Evolutionary conservation across 2,888 invertebrate species (phyloP), one percentile per base, ranked within the genome.

Genomic region (Keiferia lycopersicella): DNA sequence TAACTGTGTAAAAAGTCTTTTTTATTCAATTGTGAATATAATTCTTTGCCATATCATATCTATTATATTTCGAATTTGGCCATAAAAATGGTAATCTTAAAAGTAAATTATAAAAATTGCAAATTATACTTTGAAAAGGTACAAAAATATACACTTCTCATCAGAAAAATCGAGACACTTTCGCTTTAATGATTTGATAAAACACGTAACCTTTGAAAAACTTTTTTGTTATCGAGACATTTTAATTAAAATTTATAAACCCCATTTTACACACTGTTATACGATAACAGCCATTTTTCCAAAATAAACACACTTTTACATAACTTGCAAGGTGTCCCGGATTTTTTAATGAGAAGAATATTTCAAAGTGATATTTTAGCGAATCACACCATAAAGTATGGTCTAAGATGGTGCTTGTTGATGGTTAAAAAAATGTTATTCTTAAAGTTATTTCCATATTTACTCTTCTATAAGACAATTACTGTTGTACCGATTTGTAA

Each of bases 351-450:
- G n/a, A n/a, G n/a, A n/a, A n/a, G n/a, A 3, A 14, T 2, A 6
- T 26, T 4, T 6, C 12, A 34, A 56, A 8, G 34, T 14, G n/a
- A 56, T 16, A 30, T 56, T 30, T 48, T 58, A 34, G 45, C 41
- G 58, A 59, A 51, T 61, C 45, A 57, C 34, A 53, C 20, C 53
- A 22, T 14, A 34, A 38, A 56, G 50, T 63, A 66, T 73, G 72
- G 73, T 76, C 73, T 74, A 74, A 72, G 66, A 68, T 73, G 76
- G 76, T 76, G 76, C 74, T 74, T 71, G 68, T 58, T 56, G 56
- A 16, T 56, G 56, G 56, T 56, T n/a, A 26, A 8, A 3, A 45
- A 50, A 20, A 20, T 12, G 51, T 51, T 11, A 51, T 51, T 51
- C 20, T 22, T 51, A 22, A 51, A 20, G 22, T 51, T 22, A 51